Evolutionary conservation across 2,888 invertebrate species (phyloP).

Genomic region (Gerosis bhagava): DNA sequence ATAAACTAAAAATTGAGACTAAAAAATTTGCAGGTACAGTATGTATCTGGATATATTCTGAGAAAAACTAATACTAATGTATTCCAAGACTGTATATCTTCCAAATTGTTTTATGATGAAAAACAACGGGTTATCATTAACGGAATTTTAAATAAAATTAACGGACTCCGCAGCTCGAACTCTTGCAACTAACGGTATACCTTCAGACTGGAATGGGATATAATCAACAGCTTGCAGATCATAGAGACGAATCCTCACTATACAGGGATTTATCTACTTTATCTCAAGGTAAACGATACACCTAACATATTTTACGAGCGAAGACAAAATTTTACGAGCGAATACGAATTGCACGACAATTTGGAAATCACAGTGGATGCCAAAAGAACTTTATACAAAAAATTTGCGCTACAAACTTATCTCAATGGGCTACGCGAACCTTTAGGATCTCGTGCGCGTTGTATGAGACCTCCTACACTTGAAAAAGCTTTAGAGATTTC

Average conservation of each 20-base stretch:
- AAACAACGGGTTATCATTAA: too few relatives aligned
- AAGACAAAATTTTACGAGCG: constrained; percentile 12
- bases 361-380: constrained; percentile 1
- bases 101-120: too few relatives aligned
- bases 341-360: constrained; percentile 2
- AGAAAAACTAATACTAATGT: too few relatives aligned
- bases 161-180: too few relatives aligned
- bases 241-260: constrained; percentile 36
- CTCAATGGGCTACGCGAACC: constrained; percentile 9
- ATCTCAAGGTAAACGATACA: constrained; percentile 10
- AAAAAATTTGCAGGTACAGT: too few relatives aligned
- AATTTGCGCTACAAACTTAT: background rate
- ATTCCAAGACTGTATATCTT: too few relatives aligned
- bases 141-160: too few relatives aligned
- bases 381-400: constrained; percentile 10
- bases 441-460: constrained; percentile 4
- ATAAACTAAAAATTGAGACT: too few relatives aligned
- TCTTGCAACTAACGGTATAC: constrained; percentile 32
- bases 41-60: too few relatives aligned
- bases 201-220: constrained; percentile 31
- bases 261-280: constrained; percentile 33
- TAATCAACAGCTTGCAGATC: too few relatives aligned
- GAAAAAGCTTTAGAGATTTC: constrained; percentile 5
- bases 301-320: constrained; percentile 7
- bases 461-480: constrained; percentile 5